Percentiles rank a stretch among this genome's conserved stretches.
These are phyloP conservation scores for Alosa alosa DNA, from an alignment of 2,113 vertebrate genomes.

Conservation along the genomic window DNA sequence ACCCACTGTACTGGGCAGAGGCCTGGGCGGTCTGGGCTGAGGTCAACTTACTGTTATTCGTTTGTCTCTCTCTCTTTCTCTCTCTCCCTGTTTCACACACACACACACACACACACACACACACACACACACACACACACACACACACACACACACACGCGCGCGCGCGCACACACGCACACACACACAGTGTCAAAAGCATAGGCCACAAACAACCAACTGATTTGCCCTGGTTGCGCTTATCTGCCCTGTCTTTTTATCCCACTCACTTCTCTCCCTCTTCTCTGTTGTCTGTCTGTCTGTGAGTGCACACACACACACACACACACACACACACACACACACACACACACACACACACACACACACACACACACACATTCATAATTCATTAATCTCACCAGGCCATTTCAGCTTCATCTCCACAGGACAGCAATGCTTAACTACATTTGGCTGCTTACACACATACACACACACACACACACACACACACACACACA, in stretches of 20 bases:
- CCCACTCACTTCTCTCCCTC: background rate
- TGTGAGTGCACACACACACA: no score
- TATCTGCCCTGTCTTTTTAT: background rate
- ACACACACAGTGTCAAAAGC: background rate
- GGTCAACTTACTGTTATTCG: background rate
- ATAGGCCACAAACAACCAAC: background rate
- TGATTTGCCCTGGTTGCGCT: background rate
- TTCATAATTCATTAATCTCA: background rate
- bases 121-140: background rate
- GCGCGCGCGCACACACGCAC: background rate
- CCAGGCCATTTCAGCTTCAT: background rate
- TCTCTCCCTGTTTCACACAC: no score
- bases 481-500: no score
- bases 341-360: background rate
- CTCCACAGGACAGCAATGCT: background rate
- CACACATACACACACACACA: constrained; percentile 20
- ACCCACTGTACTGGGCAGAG: background rate
- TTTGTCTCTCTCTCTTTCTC: no score
- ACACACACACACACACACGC: background rate
- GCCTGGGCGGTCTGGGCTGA: background rate
- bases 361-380: background rate
- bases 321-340: background rate
- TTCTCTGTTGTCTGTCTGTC: background rate
- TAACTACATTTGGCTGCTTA: constrained; percentile 25
- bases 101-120: no score